Percentiles rank a stretch among this genome's conserved stretches.
Conservation (phyloP, 1,140 invertebrate species). For the Cephus cinctus region DNA sequence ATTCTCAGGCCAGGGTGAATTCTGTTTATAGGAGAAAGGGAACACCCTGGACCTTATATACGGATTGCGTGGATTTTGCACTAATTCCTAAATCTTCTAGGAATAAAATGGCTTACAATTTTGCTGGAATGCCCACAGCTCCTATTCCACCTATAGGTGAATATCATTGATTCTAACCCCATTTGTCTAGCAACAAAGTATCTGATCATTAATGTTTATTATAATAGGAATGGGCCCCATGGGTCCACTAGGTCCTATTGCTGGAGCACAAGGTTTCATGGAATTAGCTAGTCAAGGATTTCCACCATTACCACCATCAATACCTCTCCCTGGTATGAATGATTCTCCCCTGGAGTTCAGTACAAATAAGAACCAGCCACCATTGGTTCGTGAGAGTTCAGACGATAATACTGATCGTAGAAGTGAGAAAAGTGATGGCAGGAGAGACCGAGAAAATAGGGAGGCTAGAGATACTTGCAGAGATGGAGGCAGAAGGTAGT, state of each 20-base stretch:
- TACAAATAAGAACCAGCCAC: slow-evolving; percentile 65
- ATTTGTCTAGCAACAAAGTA: background rate
- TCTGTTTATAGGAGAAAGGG: no score
- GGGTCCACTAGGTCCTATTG: slow-evolving; percentile 47
- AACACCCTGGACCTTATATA: no score
- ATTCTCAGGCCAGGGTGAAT: no score
- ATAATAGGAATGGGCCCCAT: slow-evolving; percentile 50
- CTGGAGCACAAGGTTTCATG: slow-evolving; percentile 53
- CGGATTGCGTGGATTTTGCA: no score
- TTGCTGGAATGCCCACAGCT: slow-evolving; percentile 49
- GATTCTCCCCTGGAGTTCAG: slow-evolving; percentile 70
- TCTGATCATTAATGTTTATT: slow-evolving; percentile 1
- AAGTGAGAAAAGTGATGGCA: slow-evolving; percentile 50
- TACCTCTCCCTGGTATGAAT: slow-evolving; percentile 61
- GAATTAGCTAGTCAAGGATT: slow-evolving; percentile 53
- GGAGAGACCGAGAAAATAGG: slow-evolving; percentile 43
- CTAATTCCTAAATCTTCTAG: no score
- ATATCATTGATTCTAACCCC: slow-evolving; percentile 9
- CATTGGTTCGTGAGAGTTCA: slow-evolving; percentile 51
- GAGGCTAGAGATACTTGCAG: slow-evolving; percentile 39
- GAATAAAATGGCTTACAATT: slow-evolving; percentile 54
- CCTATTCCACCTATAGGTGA: slow-evolving; percentile 50
- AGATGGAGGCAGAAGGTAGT: slow-evolving; percentile 41
- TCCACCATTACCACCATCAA: slow-evolving; percentile 46
- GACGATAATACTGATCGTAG: slow-evolving; percentile 53